phyloP scores from a whole-genome alignment of 1,140 invertebrate species.

The Atopsyche davidsoni region DNA sequence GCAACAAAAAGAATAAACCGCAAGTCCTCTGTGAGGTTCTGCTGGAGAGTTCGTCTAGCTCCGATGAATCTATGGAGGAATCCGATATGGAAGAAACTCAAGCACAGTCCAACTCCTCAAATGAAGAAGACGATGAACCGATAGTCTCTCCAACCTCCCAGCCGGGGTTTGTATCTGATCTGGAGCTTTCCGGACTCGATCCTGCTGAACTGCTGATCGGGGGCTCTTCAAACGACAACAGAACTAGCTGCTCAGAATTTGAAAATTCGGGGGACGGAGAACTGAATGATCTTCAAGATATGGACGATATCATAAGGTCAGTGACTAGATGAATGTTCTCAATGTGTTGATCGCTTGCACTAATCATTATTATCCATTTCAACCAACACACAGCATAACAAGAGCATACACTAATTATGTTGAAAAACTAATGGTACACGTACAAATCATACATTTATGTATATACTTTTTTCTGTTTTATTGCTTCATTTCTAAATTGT shows the following conservation, averaged over 20 bases:
- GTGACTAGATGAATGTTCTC: conserved; percentile 18
- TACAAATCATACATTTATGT: neutral
- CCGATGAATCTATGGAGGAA: conserved; percentile 54
- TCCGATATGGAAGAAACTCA: conserved; percentile 48
- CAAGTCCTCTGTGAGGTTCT: conserved; percentile 41
- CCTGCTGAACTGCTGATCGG: conserved; percentile 49
- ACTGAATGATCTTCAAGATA: conserved; percentile 46
- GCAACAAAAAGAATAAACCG: conserved; percentile 41
- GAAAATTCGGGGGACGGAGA: conserved; percentile 53
- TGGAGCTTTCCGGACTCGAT: conserved; percentile 59
- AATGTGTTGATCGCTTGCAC: neutral
- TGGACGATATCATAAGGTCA: conserved; percentile 55
- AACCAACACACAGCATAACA: too few relatives aligned
- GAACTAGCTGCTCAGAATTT: conserved; percentile 51
- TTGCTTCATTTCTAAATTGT: too few relatives aligned
- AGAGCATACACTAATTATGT: too few relatives aligned
- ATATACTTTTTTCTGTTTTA: too few relatives aligned
- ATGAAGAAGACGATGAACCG: conserved; percentile 44
- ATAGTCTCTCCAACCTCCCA: conserved; percentile 52
- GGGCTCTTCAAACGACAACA: conserved; percentile 40
- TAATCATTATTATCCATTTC: too few relatives aligned
- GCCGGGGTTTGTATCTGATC: conserved; percentile 53
- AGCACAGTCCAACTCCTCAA: conserved; percentile 46
- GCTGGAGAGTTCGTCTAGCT: conserved; percentile 57
- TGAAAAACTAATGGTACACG: too few relatives aligned